A percentile compares a stretch with the other conserved stretches of the same genome.
phyloP scores from a whole-genome alignment of 1,140 invertebrate species.

The Venturia canescens region DNA sequence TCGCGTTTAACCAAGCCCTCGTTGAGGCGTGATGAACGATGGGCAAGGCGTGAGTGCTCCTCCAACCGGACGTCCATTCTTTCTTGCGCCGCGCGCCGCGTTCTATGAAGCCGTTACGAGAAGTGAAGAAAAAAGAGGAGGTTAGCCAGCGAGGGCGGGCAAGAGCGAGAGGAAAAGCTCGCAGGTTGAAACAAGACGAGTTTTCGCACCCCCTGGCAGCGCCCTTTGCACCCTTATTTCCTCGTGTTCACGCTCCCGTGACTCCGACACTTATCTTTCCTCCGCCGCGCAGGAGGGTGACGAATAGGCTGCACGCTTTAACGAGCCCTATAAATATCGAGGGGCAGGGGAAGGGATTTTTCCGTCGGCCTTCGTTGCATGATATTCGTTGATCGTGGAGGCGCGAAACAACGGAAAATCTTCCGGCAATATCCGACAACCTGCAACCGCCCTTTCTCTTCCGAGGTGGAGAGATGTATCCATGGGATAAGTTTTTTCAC shows the following conservation, averaged over 20 bases:
- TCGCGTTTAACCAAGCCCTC: neutral
- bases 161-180: neutral
- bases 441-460: no score
- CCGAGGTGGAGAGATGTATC: neutral
- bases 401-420: constrained; percentile 45
- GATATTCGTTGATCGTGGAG: constrained; percentile 50
- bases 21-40: neutral
- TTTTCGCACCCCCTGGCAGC: neutral
- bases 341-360: neutral
- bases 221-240: constrained; percentile 20
- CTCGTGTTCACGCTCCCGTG: constrained; percentile 3
- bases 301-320: neutral
- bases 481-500: neutral
- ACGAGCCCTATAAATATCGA: constrained; percentile 49
- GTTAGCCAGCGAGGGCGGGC: no score
- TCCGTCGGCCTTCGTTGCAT: neutral
- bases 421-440: constrained; percentile 30
- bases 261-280: neutral
- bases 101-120: neutral
- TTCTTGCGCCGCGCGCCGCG: neutral
- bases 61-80: constrained; percentile 17
- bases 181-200: neutral
- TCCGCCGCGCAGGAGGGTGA: constrained; percentile 24
- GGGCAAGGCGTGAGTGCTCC: neutral
- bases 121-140: neutral